phyloP scores from a whole-genome alignment of 1,140 invertebrate genomes.

The Cydia strobilella region DNA sequence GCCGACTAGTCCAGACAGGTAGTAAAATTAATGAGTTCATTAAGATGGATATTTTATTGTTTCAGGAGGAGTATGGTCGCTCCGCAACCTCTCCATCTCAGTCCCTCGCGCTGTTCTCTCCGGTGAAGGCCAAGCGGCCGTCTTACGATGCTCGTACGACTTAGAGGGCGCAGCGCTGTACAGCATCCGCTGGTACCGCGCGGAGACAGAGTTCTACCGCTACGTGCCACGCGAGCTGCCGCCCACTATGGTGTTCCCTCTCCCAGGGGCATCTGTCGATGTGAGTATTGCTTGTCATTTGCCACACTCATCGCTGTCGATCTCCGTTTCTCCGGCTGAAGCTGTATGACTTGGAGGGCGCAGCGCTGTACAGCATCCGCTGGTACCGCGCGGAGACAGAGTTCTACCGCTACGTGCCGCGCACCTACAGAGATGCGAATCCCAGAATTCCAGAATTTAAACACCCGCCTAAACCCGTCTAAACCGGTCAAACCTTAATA shows the following conservation, averaged over 20 bases:
- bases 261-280: constrained; percentile 87
- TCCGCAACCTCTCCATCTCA: constrained; percentile 86
- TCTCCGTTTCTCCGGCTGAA: constrained; percentile 85
- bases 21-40: too few relatives aligned
- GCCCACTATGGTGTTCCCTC: constrained; percentile 85
- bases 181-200: constrained; percentile 91
- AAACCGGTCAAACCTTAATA: too few relatives aligned
- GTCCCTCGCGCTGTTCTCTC: constrained; percentile 87
- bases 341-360: constrained; percentile 89
- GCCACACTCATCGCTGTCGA: constrained; percentile 77
- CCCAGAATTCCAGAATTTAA: too few relatives aligned
- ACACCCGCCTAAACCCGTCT: too few relatives aligned
- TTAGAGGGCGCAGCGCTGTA: constrained; percentile 88
- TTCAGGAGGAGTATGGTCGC: constrained; percentile 82
- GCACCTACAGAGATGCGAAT: too few relatives aligned
- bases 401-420: constrained; percentile 88
- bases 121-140: constrained; percentile 84
- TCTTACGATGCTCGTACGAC: constrained; percentile 89
- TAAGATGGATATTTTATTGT: neutral
- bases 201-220: constrained; percentile 89
- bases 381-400: constrained; percentile 90
- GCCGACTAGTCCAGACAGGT: too few relatives aligned
- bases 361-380: constrained; percentile 89
- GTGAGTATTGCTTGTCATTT: constrained; percentile 81
- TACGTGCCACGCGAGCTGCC: constrained; percentile 86